Percentiles rank a stretch among this genome's conserved stretches.
Evolutionary conservation across 2,113 vertebrate genomes (phyloP).

Genomic region (Lampris megalopsis): DNA sequence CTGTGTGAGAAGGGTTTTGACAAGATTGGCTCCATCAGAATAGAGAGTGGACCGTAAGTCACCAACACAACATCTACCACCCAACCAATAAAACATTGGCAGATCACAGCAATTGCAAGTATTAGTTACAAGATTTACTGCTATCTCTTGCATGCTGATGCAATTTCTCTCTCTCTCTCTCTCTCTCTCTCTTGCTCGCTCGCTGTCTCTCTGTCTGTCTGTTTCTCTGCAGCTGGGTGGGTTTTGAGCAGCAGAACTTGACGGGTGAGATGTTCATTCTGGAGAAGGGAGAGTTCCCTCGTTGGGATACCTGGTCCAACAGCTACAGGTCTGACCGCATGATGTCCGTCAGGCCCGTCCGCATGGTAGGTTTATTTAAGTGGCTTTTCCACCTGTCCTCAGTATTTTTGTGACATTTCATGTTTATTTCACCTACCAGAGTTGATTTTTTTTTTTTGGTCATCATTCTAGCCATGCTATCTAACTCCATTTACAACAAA

Average conservation of each 20-base stretch:
- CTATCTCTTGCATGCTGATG: too few relatives aligned
- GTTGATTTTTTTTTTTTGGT: background rate
- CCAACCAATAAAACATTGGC: too few relatives aligned
- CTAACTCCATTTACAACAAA: background rate
- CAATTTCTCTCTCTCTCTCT: too few relatives aligned
- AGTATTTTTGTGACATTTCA: background rate
- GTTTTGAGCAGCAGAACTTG: slow-evolving; percentile 85
- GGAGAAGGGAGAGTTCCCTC: slow-evolving; percentile 88
- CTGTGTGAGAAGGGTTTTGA: slow-evolving; percentile 83
- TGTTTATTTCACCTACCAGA: background rate
- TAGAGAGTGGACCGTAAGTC: slow-evolving; percentile 86
- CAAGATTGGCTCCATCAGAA: slow-evolving; percentile 82
- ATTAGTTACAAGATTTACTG: background rate
- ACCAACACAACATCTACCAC: background rate
- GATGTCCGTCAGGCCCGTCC: slow-evolving; percentile 85
- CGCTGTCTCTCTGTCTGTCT: background rate
- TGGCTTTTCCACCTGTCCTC: background rate
- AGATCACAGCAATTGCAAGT: too few relatives aligned
- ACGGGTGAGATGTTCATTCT: slow-evolving; percentile 87
- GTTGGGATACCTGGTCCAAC: slow-evolving; percentile 89
- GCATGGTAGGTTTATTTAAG: slow-evolving; percentile 77
- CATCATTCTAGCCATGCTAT: background rate
- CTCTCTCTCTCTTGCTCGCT: background rate
- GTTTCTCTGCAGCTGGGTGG: slow-evolving; percentile 80
- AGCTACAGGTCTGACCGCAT: slow-evolving; percentile 85